A percentile compares a stretch with the other conserved stretches of the same genome.
These are phyloP conservation scores for Macquaria australasica DNA, from an alignment of 2,113 vertebrate genomes.

Conservation along the genomic window DNA sequence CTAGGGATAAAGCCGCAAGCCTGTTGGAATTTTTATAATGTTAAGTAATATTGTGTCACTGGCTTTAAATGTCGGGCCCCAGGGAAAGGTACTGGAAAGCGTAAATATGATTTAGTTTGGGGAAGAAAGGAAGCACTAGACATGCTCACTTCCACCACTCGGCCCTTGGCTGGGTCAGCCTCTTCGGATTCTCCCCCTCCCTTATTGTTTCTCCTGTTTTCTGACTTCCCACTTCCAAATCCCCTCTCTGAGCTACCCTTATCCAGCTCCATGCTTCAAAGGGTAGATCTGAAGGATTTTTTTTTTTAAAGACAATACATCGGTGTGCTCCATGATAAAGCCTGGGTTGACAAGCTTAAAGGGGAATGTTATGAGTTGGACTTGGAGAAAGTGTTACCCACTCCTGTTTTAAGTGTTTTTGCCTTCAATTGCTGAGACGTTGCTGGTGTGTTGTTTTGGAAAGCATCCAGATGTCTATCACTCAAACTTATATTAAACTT, in stretches of 20 bases:
- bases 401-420: not conserved
- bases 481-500: not conserved
- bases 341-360: constrained; percentile 13
- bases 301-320: constrained; percentile 23
- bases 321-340: constrained; percentile 21
- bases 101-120: constrained; percentile 73
- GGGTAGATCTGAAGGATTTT: constrained; percentile 15
- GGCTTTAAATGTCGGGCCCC: constrained; percentile 71
- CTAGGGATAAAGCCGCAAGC: constrained; percentile 76
- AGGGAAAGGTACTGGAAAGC: constrained; percentile 65
- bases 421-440: not conserved
- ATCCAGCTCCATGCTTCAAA: constrained; percentile 46
- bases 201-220: constrained; percentile 29
- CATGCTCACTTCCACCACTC: constrained; percentile 60
- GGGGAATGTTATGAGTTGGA: constrained; percentile 37
- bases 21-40: constrained; percentile 81
- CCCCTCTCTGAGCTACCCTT: constrained; percentile 27
- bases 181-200: not conserved
- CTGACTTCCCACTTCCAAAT: constrained; percentile 27
- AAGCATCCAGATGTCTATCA: constrained; percentile 1
- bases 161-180: constrained; percentile 32
- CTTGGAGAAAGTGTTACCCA: not conserved
- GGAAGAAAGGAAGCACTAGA: constrained; percentile 67
- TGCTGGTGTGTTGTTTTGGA: constrained; percentile 5
- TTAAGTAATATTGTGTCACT: constrained; percentile 86